Percentiles rank a stretch among this genome's conserved stretches.
Evolutionary conservation across 2,113 vertebrate genomes (phyloP).

Genomic region (Callopanchax toddi): DNA sequence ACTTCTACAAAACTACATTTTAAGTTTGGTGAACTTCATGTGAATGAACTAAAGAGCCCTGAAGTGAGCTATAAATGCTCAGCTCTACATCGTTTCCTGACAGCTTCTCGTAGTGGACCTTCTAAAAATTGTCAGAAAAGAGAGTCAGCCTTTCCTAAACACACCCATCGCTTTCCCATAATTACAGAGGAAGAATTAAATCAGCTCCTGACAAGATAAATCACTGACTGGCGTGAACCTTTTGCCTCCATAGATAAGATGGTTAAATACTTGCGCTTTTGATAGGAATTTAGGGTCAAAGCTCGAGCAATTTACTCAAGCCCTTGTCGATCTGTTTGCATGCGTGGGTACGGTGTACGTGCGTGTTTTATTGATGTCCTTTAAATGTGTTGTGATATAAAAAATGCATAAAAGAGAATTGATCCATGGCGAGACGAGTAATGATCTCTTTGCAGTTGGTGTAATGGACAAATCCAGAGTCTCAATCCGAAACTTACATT

Average conservation of each 20-base stretch:
- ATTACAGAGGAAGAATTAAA: conserved; percentile 77
- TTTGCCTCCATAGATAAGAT: conserved; percentile 57
- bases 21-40: conserved; percentile 18
- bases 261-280: conserved; percentile 45
- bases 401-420: conserved; percentile 7
- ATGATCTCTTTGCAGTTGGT: too few species aligned
- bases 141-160: conserved; percentile 58
- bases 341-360: too few species aligned
- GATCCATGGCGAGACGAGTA: conserved; percentile 11
- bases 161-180: conserved; percentile 70
- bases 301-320: conserved; percentile 23
- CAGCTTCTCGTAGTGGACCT: conserved; percentile 40
- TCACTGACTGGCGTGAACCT: conserved; percentile 57
- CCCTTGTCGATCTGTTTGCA: conserved; percentile 13
- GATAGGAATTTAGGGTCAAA: conserved; percentile 55
- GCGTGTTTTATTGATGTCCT: too few species aligned
- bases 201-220: conserved; percentile 78
- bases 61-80: conserved; percentile 58
- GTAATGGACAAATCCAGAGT: too few species aligned
- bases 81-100: conserved; percentile 50
- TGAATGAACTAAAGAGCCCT: conserved; percentile 36
- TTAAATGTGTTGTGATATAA: not conserved
- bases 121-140: conserved; percentile 46
- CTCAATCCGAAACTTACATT: too few species aligned
- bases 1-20: conserved; percentile 30